Evolutionary conservation across 2,113 vertebrate genomes (phyloP), one percentile per base, ranked within the genome.

Genomic region (Dasypus novemcinctus): DNA sequence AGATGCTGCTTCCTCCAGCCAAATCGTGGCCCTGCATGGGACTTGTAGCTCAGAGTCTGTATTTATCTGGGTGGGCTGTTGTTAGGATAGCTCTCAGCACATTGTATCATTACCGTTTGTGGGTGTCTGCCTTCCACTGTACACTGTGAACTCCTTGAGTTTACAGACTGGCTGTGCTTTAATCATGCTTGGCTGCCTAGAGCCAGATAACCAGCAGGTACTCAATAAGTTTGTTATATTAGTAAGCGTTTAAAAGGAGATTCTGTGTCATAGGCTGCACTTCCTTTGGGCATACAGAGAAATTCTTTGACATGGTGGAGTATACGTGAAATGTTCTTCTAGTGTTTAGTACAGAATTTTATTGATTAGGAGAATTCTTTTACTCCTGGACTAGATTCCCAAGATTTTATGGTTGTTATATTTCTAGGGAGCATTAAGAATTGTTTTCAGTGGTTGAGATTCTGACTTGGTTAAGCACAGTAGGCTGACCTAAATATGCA

Each of bases 341-440:
- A 2, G 38, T 76, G 52, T 90, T 84, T 25, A 63, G 38, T 84
- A 80, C 27, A 87, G 43, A 43, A 46, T 33, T 46, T 83, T 43
- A 18, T 85, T 92, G n/a, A n/a, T 75, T 86, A 84, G 57, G 78
- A 61, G 54, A 76, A 78, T 71, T n/a, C 10, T 93, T 76, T 86
- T 85, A 69, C 54, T 63, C 6, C 7, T 95, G 17, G 4, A n/a
- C 18, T 41, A 13, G 11, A 46, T 82, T 57, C 84, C 23, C 14
- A 89, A 71, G 63, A 57, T 74, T 92, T 63, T 75, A 2, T 80
- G 84, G 6, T n/a, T 59, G 21, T 27, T 91, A 0, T 84, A 7
- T 93, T 57, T 29, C 46, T 84, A 33, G n/a, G 68, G 61, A 90
- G 9, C 17, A 38, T 71, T 71, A 66, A 43, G 49, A 57, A 80